Conservation (phyloP, 2,888 invertebrate species). For the Agonum fuliginosum region DNA sequence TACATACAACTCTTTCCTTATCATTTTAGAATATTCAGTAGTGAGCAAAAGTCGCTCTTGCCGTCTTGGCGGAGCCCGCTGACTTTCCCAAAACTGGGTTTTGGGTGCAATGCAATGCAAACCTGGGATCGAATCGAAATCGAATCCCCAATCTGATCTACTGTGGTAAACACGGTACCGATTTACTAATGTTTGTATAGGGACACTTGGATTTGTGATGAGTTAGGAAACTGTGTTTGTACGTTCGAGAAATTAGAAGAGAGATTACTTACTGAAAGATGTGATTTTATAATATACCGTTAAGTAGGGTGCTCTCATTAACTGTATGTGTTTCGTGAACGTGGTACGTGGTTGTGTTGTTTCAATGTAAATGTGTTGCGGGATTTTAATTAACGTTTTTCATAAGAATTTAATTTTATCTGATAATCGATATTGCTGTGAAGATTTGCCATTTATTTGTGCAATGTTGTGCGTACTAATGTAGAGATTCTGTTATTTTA, state of each 20-base stretch:
- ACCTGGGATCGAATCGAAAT: constrained; percentile 25
- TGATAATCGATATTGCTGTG: constrained; percentile 58
- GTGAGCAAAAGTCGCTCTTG: constrained; percentile 73
- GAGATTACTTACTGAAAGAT: constrained; percentile 32
- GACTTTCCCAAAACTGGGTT: constrained; percentile 22
- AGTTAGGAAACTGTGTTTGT: constrained; percentile 39
- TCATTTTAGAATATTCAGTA: constrained; percentile 73
- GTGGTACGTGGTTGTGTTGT: constrained; percentile 33
- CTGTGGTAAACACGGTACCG: constrained; percentile 29
- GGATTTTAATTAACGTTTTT: constrained; percentile 50
- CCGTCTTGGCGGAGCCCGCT: constrained; percentile 37
- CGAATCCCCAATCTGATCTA: constrained; percentile 13
- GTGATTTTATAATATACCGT: constrained; percentile 30
- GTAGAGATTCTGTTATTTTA: constrained; percentile 43
- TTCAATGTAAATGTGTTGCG: constrained; percentile 20
- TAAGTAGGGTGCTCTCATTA: constrained; percentile 29
- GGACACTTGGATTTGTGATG: constrained; percentile 41
- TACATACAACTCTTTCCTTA: constrained; percentile 72
- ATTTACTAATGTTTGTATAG: constrained; percentile 28
- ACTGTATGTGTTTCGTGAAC: constrained; percentile 8
- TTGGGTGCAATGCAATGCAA: constrained; percentile 25
- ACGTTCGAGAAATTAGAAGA: constrained; percentile 33
- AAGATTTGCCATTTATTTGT: constrained; percentile 56
- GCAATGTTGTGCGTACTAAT: constrained; percentile 56
- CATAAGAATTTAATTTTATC: constrained; percentile 58